phyloP scores from a whole-genome alignment of 2,888 invertebrate genomes.

The Rotaria sp. region DNA sequence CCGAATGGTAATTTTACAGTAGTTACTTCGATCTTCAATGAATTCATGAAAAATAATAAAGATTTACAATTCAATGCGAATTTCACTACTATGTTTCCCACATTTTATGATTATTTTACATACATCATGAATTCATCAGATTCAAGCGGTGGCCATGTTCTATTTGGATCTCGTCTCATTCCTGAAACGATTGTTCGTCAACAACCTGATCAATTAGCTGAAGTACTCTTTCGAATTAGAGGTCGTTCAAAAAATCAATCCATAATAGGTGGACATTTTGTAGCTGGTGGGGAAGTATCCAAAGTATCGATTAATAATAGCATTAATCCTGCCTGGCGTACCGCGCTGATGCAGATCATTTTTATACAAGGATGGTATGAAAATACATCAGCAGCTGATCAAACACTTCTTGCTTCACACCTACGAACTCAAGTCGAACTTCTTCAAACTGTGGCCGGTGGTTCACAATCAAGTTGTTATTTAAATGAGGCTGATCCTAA shows the following conservation, averaged over 20 bases:
- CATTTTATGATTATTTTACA: not conserved
- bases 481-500: constrained; percentile 41
- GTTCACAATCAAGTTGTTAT: constrained; percentile 33
- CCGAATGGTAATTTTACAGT: not conserved
- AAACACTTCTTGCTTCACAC: not conserved
- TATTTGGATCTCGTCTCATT: not conserved
- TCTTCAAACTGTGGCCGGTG: not conserved
- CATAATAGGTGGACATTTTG: not conserved
- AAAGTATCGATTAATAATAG: not conserved
- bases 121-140: not conserved
- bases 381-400: not conserved
- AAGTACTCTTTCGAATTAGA: not conserved
- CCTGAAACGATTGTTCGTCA: not conserved
- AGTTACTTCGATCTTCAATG: not conserved
- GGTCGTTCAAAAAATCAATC: not conserved
- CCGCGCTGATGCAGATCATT: not conserved
- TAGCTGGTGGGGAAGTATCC: not conserved
- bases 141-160: not conserved
- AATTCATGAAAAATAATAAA: not conserved
- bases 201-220: not conserved
- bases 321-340: not conserved
- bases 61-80: not conserved
- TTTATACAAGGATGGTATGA: not conserved
- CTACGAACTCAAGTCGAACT: not conserved
- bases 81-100: not conserved